Evolutionary conservation across 2,888 invertebrate species (phyloP), one percentile per base, ranked within the genome.

Genomic region (Gastrophysa polygoni): DNA sequence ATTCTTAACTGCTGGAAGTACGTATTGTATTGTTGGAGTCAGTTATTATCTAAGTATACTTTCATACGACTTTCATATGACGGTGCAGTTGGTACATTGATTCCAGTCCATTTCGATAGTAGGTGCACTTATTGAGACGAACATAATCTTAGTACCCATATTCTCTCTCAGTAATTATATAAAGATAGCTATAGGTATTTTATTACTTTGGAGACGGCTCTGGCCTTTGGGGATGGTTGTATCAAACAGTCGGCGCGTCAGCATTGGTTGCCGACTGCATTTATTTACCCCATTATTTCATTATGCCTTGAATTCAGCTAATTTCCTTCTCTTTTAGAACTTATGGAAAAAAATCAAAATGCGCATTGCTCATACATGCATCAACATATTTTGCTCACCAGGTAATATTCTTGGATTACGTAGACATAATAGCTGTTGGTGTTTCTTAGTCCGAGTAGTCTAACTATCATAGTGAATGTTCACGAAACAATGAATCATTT

Each of bases 301-400:
- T 61, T 70, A 71, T 73, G 71, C 52, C 65, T 66, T 69, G 56
- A 68, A 66, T 46, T 18, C 46, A 38, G 21, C 10, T 16, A 52
- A 57, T 59, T 60, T 34, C 21, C n/a, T 57, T 66, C 62, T 63
- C 52, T 57, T 63, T 56, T 65, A 72, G 68, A 68, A 29, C 69
- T 74, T 63, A 78, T 76, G 74, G 77, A 77, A 68, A 70, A 63
- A 52, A 67, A 61, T 64, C 75, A 78, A 71, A 78, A 78, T 78
- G 77, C 72, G 56, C 75, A 78, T 67, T 73, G 73, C 65, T 76
- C 78, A 62, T 82, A 82, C 70, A 82, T 82, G 82, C 81, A 80
- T 73, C 79, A 81, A 74, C 80, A 81, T 75, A 82, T 82, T 66
- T 75, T 82, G 64, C 76, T 79, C 70, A 82, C 82, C 66, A 80